Evolutionary conservation across 2,888 invertebrate species (phyloP).

Genomic region (Meta bourneti): DNA sequence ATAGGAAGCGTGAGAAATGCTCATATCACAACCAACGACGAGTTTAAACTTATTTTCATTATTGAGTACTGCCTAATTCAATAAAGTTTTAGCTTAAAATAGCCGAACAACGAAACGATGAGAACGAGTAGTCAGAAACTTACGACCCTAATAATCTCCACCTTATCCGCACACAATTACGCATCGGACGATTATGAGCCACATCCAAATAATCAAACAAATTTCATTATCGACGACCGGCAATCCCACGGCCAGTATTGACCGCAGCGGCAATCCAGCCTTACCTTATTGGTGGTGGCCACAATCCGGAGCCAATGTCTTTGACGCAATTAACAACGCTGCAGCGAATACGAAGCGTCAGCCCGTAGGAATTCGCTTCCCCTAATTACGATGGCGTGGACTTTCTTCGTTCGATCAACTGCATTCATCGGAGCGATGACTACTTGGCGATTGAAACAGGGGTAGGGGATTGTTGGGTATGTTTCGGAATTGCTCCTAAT

Average conservation of each 20-base stretch:
- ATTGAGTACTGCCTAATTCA: no score
- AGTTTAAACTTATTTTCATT: no score
- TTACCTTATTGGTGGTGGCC: no score
- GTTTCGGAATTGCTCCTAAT: not conserved
- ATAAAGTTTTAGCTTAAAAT: no score
- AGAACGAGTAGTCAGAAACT: no score
- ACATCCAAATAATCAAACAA: not conserved
- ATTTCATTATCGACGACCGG: not conserved
- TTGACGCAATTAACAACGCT: slow-evolving; percentile 9
- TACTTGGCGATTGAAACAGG: not conserved
- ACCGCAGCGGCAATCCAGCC: not conserved
- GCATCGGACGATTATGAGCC: not conserved
- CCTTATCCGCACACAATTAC: not conserved
- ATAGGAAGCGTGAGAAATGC: no score
- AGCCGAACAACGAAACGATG: no score
- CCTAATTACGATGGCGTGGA: not conserved
- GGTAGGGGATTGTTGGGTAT: not conserved
- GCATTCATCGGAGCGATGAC: no score
- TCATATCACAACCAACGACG: no score
- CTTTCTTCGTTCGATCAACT: not conserved
- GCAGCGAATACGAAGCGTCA: not conserved
- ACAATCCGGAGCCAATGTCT: not conserved
- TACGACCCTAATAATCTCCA: not conserved
- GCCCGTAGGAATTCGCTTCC: not conserved
- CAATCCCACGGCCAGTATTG: not conserved